phyloP scores from a whole-genome alignment of 1,140 invertebrate genomes.

The Teleopsis dalmanni region DNA sequence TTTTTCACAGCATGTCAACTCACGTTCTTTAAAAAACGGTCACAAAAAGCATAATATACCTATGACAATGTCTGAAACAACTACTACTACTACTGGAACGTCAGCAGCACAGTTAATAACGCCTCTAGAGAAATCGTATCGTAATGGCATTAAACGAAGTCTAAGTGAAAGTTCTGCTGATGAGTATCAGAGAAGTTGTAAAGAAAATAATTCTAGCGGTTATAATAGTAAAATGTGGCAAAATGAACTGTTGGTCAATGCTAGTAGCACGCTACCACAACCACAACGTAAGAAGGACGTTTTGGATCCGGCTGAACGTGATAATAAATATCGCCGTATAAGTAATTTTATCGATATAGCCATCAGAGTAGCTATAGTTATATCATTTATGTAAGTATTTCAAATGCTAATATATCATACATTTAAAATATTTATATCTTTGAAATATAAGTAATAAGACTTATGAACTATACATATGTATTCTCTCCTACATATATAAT shows the following conservation, averaged over 20 bases:
- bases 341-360: conserved; percentile 5
- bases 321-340: conserved; percentile 1
- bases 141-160: conserved; percentile 16
- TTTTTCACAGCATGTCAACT: too few species aligned
- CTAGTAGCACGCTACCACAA: conserved; percentile 10
- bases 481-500: too few species aligned
- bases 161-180: conserved; percentile 29
- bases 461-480: too few species aligned
- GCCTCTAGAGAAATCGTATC: background rate
- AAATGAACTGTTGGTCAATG: conserved; percentile 20
- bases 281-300: too few species aligned
- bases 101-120: background rate
- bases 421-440: too few species aligned
- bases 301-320: conserved; percentile 2
- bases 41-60: too few species aligned
- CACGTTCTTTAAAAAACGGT: too few species aligned
- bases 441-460: too few species aligned
- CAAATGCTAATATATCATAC: too few species aligned
- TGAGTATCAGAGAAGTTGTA: conserved; percentile 13
- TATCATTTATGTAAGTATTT: too few species aligned
- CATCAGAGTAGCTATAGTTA: too few species aligned
- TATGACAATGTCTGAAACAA: background rate
- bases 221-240: conserved; percentile 23
- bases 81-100: background rate
- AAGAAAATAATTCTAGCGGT: background rate